Percentiles rank a stretch among this genome's conserved stretches.
Conservation (phyloP, 2,113 vertebrate genomes). For the Dipodomys stephensi region DNA sequence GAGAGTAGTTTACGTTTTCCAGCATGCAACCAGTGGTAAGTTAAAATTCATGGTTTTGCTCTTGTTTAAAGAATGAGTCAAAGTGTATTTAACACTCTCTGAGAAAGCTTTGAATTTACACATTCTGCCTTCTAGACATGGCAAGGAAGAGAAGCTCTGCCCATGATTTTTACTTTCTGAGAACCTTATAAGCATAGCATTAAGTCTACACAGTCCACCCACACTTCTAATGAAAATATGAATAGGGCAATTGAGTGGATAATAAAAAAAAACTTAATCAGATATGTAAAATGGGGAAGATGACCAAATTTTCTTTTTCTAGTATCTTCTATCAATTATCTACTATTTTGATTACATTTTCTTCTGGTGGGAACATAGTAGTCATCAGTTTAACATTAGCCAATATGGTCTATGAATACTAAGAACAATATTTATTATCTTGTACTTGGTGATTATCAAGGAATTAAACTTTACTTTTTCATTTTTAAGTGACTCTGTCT, state of each 20-base stretch:
- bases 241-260: background rate
- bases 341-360: too few species aligned
- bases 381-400: constrained; percentile 62
- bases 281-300: too few species aligned
- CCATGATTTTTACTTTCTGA: background rate
- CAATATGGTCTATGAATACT: constrained; percentile 67
- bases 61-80: background rate
- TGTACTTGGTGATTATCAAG: background rate
- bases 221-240: background rate
- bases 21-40: background rate
- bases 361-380: constrained; percentile 40
- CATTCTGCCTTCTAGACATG: background rate
- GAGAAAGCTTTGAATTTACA: background rate
- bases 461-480: constrained; percentile 59
- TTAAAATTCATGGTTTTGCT: background rate
- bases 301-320: too few species aligned
- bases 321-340: too few species aligned
- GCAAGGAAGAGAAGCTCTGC: background rate
- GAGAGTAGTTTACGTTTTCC: background rate
- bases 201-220: too few species aligned
- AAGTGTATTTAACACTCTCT: background rate
- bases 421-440: constrained; percentile 57
- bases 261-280: background rate
- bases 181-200: background rate
- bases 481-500: constrained; percentile 24